phyloP scores from a whole-genome alignment of 2,888 invertebrate species.

The Pocota personata region DNA sequence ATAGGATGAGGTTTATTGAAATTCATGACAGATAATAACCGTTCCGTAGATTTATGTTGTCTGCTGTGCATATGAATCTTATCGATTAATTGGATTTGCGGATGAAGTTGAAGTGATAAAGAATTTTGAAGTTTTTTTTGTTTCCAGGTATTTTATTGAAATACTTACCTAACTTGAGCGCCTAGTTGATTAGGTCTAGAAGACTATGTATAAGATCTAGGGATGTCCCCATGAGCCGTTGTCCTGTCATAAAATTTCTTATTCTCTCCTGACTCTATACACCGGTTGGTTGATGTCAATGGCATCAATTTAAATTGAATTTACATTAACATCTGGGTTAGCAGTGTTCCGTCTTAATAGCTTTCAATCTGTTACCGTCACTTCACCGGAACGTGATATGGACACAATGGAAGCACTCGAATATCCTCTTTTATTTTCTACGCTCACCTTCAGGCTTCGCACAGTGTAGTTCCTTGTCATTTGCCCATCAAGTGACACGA shows the following conservation, averaged over 20 bases:
- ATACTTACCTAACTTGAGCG: too few relatives aligned
- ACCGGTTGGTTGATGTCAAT: not conserved
- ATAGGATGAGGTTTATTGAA: conserved; percentile 69
- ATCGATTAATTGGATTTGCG: conserved; percentile 64
- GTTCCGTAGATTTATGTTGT: conserved; percentile 56
- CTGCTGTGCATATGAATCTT: conserved; percentile 41
- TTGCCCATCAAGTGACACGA: conserved; percentile 56
- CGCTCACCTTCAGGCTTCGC: not conserved
- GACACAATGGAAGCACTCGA: conserved; percentile 70
- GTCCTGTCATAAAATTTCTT: not conserved
- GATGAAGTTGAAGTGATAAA: conserved; percentile 32
- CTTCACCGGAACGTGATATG: conserved; percentile 61
- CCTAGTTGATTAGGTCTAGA: too few relatives aligned
- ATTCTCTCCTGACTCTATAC: not conserved
- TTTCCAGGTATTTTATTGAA: too few relatives aligned
- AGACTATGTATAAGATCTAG: too few relatives aligned
- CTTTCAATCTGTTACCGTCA: conserved; percentile 54
- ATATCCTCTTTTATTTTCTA: not conserved
- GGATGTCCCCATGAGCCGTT: too few relatives aligned
- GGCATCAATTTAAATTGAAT: conserved; percentile 39
- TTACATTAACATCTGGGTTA: conserved; percentile 61
- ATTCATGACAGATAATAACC: conserved; percentile 67
- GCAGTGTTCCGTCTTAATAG: conserved; percentile 27
- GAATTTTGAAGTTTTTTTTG: not conserved
- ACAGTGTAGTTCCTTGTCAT: conserved; percentile 41